Evolutionary conservation across 2,797 vertebrate genomes (phyloP).

Genomic region (Epinephelus coioides): DNA sequence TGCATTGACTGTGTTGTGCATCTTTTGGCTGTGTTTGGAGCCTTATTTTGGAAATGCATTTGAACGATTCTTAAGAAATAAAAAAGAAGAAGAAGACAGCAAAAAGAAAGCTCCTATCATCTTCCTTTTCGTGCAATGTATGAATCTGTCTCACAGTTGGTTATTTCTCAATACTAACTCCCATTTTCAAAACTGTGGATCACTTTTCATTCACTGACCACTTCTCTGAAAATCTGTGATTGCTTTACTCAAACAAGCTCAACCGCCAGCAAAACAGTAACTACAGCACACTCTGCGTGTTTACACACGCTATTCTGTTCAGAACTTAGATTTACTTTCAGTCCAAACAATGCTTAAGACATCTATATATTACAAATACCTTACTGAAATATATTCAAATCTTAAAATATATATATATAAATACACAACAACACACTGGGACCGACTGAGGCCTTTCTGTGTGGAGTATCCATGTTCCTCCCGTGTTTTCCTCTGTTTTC

Average conservation of each 20-base stretch:
- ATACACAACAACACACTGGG: background rate
- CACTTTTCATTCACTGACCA: conserved; percentile 1
- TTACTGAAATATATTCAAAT: too few relatives aligned
- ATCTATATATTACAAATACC: too few relatives aligned
- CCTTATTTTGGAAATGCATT: background rate
- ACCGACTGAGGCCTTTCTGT: background rate
- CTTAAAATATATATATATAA: too few relatives aligned
- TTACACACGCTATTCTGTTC: background rate
- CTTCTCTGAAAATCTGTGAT: conserved; percentile 9
- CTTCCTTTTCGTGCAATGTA: background rate
- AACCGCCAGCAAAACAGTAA: background rate
- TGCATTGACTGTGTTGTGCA: background rate
- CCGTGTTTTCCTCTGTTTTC: background rate
- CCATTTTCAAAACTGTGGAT: background rate
- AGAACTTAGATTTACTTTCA: background rate
- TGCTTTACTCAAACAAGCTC: background rate
- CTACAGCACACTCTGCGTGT: background rate
- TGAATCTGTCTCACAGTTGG: background rate
- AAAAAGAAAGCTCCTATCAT: too few relatives aligned
- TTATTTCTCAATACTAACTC: conserved; percentile 8
- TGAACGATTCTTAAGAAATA: too few relatives aligned
- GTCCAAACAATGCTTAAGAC: background rate
- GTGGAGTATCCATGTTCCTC: background rate
- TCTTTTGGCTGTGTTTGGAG: background rate
- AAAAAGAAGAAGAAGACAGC: background rate